phyloP scores from a whole-genome alignment of 2,113 vertebrate genomes.

The Otocyon megalotis region DNA sequence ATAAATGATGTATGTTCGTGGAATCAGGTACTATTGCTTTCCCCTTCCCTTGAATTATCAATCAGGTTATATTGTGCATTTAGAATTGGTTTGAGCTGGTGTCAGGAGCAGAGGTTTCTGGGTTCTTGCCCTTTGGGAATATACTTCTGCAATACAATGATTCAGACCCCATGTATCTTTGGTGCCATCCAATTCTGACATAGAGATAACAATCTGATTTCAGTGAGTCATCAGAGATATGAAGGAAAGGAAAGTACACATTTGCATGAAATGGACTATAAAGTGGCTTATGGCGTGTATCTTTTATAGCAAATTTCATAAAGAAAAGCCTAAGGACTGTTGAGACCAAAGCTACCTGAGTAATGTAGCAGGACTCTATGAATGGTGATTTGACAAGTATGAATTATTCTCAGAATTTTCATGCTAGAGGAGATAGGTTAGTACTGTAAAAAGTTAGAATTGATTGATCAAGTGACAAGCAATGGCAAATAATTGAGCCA shows the following conservation, averaged over 20 bases:
- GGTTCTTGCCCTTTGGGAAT: background rate
- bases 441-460: background rate
- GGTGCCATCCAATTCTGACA: background rate
- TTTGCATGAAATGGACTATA: background rate
- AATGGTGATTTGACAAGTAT: background rate
- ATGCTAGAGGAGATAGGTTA: background rate
- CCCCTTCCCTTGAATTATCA: background rate
- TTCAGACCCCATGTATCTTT: background rate
- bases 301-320: background rate
- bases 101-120: background rate
- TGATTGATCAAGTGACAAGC: background rate
- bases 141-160: background rate
- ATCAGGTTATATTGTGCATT: background rate
- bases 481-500: background rate
- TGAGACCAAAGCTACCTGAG: background rate
- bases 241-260: background rate
- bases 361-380: background rate
- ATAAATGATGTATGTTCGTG: background rate
- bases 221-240: background rate
- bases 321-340: background rate
- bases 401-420: background rate
- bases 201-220: background rate
- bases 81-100: background rate
- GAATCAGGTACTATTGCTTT: background rate
- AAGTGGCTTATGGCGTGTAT: background rate